These are phyloP conservation scores for Psittacula cyanocephala DNA, from an alignment of 2,113 vertebrate genomes.

Conservation along the genomic window DNA sequence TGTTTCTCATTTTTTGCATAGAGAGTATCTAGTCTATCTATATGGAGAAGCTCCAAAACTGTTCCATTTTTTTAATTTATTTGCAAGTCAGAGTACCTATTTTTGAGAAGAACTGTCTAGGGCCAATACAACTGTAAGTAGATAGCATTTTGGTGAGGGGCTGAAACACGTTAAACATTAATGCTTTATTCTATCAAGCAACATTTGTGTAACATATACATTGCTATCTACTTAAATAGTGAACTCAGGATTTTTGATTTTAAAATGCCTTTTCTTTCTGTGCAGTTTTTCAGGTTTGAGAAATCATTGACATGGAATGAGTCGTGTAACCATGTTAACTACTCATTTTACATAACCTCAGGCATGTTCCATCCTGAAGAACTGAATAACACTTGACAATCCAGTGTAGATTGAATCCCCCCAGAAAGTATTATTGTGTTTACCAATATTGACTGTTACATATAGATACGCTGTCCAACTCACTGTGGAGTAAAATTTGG, in stretches of 20 bases:
- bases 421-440: fast-evolving
- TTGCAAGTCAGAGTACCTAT: background rate
- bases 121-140: fast-evolving
- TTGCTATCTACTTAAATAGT: background rate
- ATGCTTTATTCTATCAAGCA: background rate
- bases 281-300: background rate
- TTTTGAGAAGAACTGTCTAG: background rate
- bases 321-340: fast-evolving
- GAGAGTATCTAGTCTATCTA: background rate
- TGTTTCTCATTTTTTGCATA: background rate
- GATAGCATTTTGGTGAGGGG: background rate
- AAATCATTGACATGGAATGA: background rate
- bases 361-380: background rate
- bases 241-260: background rate
- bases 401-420: background rate
- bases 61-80: background rate
- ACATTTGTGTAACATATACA: background rate
- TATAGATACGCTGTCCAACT: background rate
- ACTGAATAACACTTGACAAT: background rate
- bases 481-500: background rate
- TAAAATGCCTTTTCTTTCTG: background rate
- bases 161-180: background rate
- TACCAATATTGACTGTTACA: fast-evolving
- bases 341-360: background rate
- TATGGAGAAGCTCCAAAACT: background rate